These are phyloP conservation scores for Neodiprion lecontei DNA, from an alignment of 1,140 invertebrate genomes.

Conservation along the genomic window DNA sequence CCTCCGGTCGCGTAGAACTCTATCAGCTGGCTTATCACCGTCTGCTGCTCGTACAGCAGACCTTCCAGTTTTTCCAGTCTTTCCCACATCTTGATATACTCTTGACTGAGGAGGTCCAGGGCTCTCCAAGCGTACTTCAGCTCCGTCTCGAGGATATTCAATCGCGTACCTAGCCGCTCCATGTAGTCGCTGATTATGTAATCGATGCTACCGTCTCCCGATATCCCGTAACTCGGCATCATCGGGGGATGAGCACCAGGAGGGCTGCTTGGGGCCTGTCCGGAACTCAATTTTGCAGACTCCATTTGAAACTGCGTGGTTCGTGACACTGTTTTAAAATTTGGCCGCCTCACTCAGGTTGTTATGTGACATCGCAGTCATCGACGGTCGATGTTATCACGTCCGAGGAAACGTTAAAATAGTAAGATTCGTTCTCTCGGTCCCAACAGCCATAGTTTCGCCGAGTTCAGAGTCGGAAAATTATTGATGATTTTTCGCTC, in stretches of 20 bases:
- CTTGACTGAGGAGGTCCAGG: constrained; percentile 86
- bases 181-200: constrained; percentile 86
- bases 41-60: constrained; percentile 87
- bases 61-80: constrained; percentile 90
- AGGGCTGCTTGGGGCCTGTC: constrained; percentile 34
- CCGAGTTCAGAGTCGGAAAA: not conserved
- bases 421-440: constrained; percentile 31
- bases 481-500: not conserved
- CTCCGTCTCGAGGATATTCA: constrained; percentile 88
- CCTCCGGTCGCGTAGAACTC: constrained; percentile 71
- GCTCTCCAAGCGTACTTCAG: constrained; percentile 91
- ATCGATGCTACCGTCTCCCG: constrained; percentile 61
- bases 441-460: constrained; percentile 31
- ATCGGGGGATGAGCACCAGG: constrained; percentile 41
- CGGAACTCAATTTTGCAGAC: constrained; percentile 44
- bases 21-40: constrained; percentile 87
- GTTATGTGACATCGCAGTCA: not conserved
- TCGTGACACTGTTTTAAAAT: not conserved
- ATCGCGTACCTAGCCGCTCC: constrained; percentile 83
- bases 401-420: not conserved
- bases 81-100: constrained; percentile 95
- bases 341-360: not conserved
- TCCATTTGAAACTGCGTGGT: constrained; percentile 36
- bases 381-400: not conserved
- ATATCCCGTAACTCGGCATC: constrained; percentile 38